These are phyloP conservation scores for Pseudopipra pipra DNA, from an alignment of 2,113 vertebrate species.

Conservation along the genomic window DNA sequence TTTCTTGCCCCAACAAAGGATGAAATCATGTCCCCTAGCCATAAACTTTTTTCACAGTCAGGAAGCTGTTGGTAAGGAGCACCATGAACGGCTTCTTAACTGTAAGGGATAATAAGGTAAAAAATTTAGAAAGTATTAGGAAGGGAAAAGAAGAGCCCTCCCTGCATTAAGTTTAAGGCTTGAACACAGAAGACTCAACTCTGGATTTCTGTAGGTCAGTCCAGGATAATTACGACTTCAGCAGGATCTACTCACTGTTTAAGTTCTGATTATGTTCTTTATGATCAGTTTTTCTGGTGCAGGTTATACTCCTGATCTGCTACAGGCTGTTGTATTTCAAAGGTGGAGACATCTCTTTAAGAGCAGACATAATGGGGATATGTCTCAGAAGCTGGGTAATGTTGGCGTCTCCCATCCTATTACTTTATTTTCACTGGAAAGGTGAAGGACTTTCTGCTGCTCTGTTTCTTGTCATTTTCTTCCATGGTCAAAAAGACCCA, in stretches of 20 bases:
- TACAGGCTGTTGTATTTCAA: background rate
- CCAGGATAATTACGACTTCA: background rate
- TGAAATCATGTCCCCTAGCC: background rate
- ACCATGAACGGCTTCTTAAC: background rate
- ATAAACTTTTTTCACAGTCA: background rate
- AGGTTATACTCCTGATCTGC: background rate
- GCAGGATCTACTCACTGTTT: background rate
- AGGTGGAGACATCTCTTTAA: background rate
- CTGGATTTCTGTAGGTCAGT: background rate
- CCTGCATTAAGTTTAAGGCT: background rate
- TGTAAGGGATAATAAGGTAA: background rate
- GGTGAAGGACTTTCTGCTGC: background rate
- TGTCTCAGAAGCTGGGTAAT: background rate
- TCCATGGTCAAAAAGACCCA: accelerated
- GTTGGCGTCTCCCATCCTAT: background rate
- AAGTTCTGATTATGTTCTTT: background rate
- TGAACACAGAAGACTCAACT: background rate
- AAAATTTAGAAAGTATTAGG: background rate
- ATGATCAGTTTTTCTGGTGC: background rate
- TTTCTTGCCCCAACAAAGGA: background rate
- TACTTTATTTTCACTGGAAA: background rate
- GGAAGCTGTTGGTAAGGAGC: background rate
- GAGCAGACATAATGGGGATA: background rate
- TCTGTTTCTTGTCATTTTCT: background rate
- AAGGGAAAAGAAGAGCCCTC: background rate